Conservation (phyloP, 2,888 invertebrate genomes). For the Spodoptera exigua region DNA sequence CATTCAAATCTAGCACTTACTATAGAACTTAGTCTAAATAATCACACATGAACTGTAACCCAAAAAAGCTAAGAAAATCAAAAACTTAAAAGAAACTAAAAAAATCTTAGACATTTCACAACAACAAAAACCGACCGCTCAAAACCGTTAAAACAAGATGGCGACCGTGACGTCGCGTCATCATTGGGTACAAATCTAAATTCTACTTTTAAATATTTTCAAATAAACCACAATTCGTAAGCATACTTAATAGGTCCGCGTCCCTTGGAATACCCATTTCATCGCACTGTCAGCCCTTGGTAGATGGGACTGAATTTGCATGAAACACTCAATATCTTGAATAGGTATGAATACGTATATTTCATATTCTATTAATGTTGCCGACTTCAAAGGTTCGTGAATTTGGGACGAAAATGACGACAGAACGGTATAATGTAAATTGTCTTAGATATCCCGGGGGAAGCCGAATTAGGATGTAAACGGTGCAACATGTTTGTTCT, state of each 20-base stretch:
- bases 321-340: slow-evolving; percentile 59
- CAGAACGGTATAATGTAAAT: slow-evolving; percentile 15
- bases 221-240: slow-evolving; percentile 45
- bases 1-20: no score
- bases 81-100: no score
- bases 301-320: slow-evolving; percentile 66
- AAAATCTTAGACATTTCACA: no score
- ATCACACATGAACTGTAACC: no score
- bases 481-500: slow-evolving; percentile 20
- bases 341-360: slow-evolving; percentile 52
- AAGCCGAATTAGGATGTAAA: slow-evolving; percentile 7
- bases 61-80: no score
- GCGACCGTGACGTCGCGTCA: slow-evolving; percentile 5
- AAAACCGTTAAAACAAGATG: slow-evolving; percentile 31
- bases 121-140: slow-evolving; percentile 13
- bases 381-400: slow-evolving; percentile 46
- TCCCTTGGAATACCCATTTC: slow-evolving; percentile 56
- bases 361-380: slow-evolving; percentile 70
- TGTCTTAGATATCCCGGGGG: slow-evolving; percentile 14
- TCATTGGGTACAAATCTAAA: slow-evolving; percentile 4
- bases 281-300: slow-evolving; percentile 52
- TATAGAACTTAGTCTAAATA: no score
- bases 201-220: slow-evolving; percentile 46
- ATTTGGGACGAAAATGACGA: slow-evolving; percentile 16
- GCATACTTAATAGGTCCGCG: slow-evolving; percentile 44